Evolutionary conservation across 2,888 invertebrate species (phyloP).

Genomic region (Xylophagus ater): DNA sequence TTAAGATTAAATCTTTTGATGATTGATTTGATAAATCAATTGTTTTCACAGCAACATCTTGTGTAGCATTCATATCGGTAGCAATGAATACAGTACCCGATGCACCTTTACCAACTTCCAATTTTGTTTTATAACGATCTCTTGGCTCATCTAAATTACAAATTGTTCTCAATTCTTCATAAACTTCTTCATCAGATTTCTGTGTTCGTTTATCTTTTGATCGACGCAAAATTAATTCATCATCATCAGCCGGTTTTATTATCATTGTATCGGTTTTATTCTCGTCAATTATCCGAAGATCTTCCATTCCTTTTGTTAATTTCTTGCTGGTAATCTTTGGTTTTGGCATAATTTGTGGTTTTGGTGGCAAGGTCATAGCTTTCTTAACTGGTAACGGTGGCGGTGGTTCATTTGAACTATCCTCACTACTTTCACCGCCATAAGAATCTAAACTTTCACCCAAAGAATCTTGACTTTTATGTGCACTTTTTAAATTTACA

Average conservation of each 20-base stretch:
- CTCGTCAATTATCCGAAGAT: constrained; percentile 30
- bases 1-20: constrained; percentile 89
- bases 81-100: constrained; percentile 89
- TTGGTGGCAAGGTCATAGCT: constrained; percentile 34
- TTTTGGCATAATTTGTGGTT: constrained; percentile 48
- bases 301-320: constrained; percentile 36
- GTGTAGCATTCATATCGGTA: constrained; percentile 56
- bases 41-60: constrained; percentile 88
- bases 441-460: constrained; percentile 40
- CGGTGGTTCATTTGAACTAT: constrained; percentile 23
- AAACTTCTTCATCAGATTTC: constrained; percentile 45
- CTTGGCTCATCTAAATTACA: constrained; percentile 77
- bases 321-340: constrained; percentile 32
- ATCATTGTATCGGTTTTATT: constrained; percentile 34
- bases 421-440: constrained; percentile 32
- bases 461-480: constrained; percentile 51
- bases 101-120: constrained; percentile 84
- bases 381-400: constrained; percentile 40
- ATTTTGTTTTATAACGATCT: constrained; percentile 64
- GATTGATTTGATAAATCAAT: constrained; percentile 92
- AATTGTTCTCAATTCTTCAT: constrained; percentile 62
- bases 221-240: constrained; percentile 30
- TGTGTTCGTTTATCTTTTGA: constrained; percentile 34
- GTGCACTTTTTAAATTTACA: constrained; percentile 59
- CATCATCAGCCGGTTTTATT: constrained; percentile 31